phyloP scores from a whole-genome alignment of 2,797 vertebrate genomes.

The Allobates femoralis region DNA sequence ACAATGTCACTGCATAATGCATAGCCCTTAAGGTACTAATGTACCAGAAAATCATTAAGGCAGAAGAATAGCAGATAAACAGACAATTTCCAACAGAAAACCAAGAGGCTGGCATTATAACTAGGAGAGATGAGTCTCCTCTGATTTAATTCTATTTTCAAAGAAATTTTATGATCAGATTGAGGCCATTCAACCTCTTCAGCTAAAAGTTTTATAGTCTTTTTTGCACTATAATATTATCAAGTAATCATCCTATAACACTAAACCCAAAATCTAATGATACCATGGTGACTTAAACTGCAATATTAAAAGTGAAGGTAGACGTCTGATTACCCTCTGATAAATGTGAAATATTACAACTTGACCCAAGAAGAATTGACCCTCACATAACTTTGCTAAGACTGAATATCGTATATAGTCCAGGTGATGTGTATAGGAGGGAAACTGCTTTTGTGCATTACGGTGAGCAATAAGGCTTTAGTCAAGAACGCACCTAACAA shows the following conservation, averaged over 20 bases:
- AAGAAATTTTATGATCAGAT: slow-evolving; percentile 34
- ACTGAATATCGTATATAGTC: too few species aligned
- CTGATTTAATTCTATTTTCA: slow-evolving; percentile 49
- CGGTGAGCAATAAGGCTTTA: too few species aligned
- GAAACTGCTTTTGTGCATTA: too few species aligned
- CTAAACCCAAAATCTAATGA: slow-evolving; percentile 28
- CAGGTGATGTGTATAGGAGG: too few species aligned
- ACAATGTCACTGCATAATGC: slow-evolving; percentile 58
- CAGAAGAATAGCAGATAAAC: slow-evolving; percentile 55
- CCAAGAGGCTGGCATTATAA: slow-evolving; percentile 20
- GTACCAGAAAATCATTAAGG: slow-evolving; percentile 60
- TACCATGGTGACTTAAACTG: slow-evolving; percentile 6
- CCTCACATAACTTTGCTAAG: too few species aligned
- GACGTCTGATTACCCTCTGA: not conserved
- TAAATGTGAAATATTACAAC: not conserved
- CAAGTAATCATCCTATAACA: slow-evolving; percentile 21
- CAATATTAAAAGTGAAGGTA: slow-evolving; percentile 3
- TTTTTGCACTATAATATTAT: slow-evolving; percentile 37
- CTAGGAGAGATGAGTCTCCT: slow-evolving; percentile 43
- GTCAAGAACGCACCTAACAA: too few species aligned
- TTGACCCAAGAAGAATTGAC: not conserved
- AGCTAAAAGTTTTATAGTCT: slow-evolving; percentile 31
- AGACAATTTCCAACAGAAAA: slow-evolving; percentile 45
- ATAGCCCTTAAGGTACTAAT: slow-evolving; percentile 58
- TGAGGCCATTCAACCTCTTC: slow-evolving; percentile 41